Base-by-base conservation (phyloP, 2,113 vertebrate species). In the Gorsachius goisagi region DNA sequence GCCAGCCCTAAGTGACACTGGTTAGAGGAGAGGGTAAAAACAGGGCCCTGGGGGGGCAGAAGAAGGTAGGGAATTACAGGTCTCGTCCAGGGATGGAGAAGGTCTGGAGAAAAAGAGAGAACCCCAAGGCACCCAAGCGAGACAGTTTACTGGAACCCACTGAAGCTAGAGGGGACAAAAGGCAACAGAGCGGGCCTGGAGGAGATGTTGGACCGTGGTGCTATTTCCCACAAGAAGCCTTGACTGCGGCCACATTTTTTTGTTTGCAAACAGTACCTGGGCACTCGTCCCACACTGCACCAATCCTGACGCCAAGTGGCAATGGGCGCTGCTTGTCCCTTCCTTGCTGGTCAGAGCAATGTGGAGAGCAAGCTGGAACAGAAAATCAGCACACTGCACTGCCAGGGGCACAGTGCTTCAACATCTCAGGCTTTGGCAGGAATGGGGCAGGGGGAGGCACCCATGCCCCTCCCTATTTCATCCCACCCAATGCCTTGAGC, bases 51-150 rank as follows among this genome's bases (percentile, higher is more conserved):
- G 12, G 22, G 22, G 44, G 15, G 11, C 21, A 88, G 72, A 58
- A 71, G 27, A 64, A 69, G 30, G 26, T 39, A 53, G 17, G 17
- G 41, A 80, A 77, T 59, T 76, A 50, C 12, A 71, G 19, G 8
- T 9, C 13, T 60, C 15, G 9, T 30, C 30, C 24, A 58, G 41
- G 17, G 26, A 19, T 67, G 37, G 24, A 58, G 50, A 77, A 73
- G 49, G 15, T 67, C 69, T 66, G 55, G 41, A 82, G 52, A 74
- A 62, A 63, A 23, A 67, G 4, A 52, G 49, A 37, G n/a, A 77
- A 3, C 2, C 15, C 11, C 2, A 16, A 58, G 32, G 11, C 21
- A n/a, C n/a, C 7, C 50, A 88, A 74, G 71, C 0, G 1, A 73
- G 27, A 39, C 2, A 7, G 12, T 0, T 0, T 71, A 9, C 26